phyloP scores from a whole-genome alignment of 2,113 vertebrate species.

The Alethe castanea region DNA sequence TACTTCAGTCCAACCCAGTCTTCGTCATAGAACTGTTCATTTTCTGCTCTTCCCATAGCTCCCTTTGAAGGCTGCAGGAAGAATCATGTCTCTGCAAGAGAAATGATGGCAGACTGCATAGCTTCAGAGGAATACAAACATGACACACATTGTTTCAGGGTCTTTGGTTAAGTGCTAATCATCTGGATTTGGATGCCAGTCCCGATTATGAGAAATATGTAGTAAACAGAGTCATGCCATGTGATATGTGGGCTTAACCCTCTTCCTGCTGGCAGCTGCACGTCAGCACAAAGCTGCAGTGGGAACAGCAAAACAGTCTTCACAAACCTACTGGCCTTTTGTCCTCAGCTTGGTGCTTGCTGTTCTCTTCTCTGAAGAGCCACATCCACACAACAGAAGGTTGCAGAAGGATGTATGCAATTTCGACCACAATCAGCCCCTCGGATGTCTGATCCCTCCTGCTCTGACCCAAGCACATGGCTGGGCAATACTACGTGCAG shows the following conservation, averaged over 20 bases:
- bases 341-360: background rate
- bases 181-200: constrained; percentile 44
- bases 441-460: background rate
- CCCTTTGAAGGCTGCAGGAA: background rate
- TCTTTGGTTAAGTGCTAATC: constrained; percentile 25
- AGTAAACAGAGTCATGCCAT: background rate
- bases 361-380: background rate
- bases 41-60: background rate
- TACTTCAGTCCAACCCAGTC: background rate
- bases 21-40: background rate
- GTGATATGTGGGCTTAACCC: background rate
- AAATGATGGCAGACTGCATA: background rate
- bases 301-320: background rate
- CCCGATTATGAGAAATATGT: background rate
- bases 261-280: constrained; percentile 14
- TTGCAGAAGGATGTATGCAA: background rate
- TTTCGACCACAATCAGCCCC: background rate
- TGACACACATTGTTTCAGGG: constrained; percentile 18
- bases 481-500: background rate
- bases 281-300: background rate
- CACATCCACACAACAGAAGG: background rate
- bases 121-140: background rate
- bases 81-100: background rate
- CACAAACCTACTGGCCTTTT: background rate
- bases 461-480: background rate